Evolutionary conservation across 2,888 invertebrate genomes (phyloP).

Genomic region (Sthenelais limicola): DNA sequence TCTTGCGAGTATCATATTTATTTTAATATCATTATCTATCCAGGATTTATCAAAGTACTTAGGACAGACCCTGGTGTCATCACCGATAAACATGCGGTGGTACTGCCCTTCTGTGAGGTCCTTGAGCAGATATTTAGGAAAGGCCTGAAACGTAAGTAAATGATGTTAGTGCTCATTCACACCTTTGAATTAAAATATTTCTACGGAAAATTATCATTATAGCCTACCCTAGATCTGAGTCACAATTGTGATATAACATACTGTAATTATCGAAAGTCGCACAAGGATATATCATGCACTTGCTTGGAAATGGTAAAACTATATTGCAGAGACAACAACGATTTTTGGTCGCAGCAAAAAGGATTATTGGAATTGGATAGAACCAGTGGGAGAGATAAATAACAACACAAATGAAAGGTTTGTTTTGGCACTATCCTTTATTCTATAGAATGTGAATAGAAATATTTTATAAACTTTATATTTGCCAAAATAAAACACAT

Average conservation of each 20-base stretch:
- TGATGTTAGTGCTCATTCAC: not conserved
- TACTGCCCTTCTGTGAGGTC: conserved; percentile 75
- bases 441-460: no score
- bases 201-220: no score
- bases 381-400: conserved; percentile 12
- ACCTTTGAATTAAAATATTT: not conserved
- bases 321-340: conserved; percentile 15
- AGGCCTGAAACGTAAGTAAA: conserved; percentile 73
- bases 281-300: not conserved
- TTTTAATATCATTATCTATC: not conserved
- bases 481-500: no score
- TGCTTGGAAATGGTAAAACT: not conserved
- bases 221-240: no score
- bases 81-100: conserved; percentile 74
- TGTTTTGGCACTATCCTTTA: no score
- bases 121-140: conserved; percentile 77
- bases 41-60: conserved; percentile 45
- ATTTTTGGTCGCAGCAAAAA: conserved; percentile 25
- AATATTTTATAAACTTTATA: no score
- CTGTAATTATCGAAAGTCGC: no score
- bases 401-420: conserved; percentile 29
- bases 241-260: no score
- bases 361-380: conserved; percentile 42
- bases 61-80: conserved; percentile 58
- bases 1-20: not conserved